Percentiles rank a stretch among this genome's conserved stretches.
Conservation (phyloP, 2,888 invertebrate species). For the Drosophila vallismaia region DNA sequence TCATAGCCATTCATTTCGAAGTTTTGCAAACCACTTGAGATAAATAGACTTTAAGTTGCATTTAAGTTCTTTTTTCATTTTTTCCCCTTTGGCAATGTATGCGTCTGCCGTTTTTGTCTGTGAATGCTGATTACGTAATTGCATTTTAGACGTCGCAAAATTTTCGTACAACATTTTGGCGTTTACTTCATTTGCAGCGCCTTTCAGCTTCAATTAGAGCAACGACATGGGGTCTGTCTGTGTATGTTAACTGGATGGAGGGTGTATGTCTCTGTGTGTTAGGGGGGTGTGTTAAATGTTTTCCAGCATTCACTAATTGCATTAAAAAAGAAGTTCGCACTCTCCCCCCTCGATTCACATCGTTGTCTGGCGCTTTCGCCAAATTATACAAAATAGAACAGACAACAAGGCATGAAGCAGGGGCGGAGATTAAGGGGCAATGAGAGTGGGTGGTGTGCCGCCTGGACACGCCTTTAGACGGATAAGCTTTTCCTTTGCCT, state of each 20-base stretch:
- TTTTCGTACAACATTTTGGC: conserved; percentile 72
- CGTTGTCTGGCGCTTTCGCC: conserved; percentile 56
- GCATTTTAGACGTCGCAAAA: conserved; percentile 67
- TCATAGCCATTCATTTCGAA: conserved; percentile 23
- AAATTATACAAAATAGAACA: conserved; percentile 70
- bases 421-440: conserved; percentile 2
- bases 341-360: conserved; percentile 20
- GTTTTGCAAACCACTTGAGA: conserved; percentile 69
- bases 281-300: conserved; percentile 62
- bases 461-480: conserved; percentile 30
- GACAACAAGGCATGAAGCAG: conserved; percentile 38
- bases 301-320: conserved; percentile 70
- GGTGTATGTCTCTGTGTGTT: conserved; percentile 16
- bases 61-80: conserved; percentile 17
- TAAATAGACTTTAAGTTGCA: conserved; percentile 67
- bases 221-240: conserved; percentile 19
- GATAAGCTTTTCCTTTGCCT: conserved; percentile 24
- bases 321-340: conserved; percentile 61
- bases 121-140: conserved; percentile 77
- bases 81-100: neutral
- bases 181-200: conserved; percentile 74
- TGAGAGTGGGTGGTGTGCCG: conserved; percentile 16
- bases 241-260: neutral
- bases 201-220: conserved; percentile 74
- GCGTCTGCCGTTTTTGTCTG: conserved; percentile 12